Evolutionary conservation across 92 coral and sea anemone genomes (phyloP).

Genomic region (Pocillopora meandrina): DNA sequence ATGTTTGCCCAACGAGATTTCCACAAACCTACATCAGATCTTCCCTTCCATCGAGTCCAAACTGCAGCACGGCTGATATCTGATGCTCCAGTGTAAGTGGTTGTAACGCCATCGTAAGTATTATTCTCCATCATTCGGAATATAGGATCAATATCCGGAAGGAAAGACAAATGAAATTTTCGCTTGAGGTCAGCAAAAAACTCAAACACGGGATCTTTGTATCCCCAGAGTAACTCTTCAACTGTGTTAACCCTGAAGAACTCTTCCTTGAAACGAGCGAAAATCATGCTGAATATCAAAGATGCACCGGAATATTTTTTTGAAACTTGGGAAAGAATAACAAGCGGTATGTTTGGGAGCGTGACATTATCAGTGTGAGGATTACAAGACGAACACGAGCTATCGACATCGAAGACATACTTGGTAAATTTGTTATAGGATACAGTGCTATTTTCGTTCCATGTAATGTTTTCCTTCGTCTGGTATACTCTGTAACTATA

Average conservation of each 20-base stretch:
- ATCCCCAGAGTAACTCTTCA: slow-evolving; percentile 85
- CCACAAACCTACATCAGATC: slow-evolving; percentile 64
- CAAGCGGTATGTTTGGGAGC: slow-evolving; percentile 73
- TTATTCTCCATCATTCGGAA: slow-evolving; percentile 72
- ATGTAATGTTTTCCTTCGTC: slow-evolving; percentile 62
- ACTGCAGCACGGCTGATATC: slow-evolving; percentile 46
- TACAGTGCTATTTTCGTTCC: slow-evolving; percentile 60
- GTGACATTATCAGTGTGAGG: slow-evolving; percentile 54
- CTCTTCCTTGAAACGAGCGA: slow-evolving; percentile 50
- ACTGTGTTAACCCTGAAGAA: slow-evolving; percentile 71
- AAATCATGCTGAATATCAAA: slow-evolving; percentile 38
- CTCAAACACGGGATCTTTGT: slow-evolving; percentile 72
- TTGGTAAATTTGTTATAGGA: slow-evolving; percentile 69
- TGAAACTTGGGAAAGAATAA: slow-evolving; percentile 70
- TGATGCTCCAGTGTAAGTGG: slow-evolving; percentile 67
- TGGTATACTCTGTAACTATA: slow-evolving; percentile 69
- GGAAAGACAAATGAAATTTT: slow-evolving; percentile 49
- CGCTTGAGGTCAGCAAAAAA: slow-evolving; percentile 50
- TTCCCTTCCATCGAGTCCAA: slow-evolving; percentile 81
- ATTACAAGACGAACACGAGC: slow-evolving; percentile 71
- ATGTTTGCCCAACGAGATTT: slow-evolving; percentile 79
- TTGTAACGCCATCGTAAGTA: slow-evolving; percentile 69
- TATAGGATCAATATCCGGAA: slow-evolving; percentile 70
- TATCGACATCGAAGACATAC: slow-evolving; percentile 53
- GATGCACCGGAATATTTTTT: slow-evolving; percentile 53